Evolutionary conservation across 2,888 invertebrate genomes (phyloP).

Genomic region (Spisula subtruncata): DNA sequence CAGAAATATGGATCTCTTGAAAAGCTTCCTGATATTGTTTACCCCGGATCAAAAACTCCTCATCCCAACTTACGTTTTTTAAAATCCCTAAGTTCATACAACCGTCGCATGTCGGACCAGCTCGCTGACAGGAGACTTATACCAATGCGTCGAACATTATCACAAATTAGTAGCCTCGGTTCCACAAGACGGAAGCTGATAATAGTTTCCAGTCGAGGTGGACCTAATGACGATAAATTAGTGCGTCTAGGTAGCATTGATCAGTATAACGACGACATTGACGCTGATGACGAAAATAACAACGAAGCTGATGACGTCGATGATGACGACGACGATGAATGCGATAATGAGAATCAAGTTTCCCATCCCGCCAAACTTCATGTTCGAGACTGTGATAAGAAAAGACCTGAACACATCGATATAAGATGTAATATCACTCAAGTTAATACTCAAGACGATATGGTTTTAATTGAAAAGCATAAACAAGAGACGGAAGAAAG

Average conservation of each 20-base stretch:
- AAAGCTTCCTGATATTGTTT: conserved; percentile 64
- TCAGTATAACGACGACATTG: conserved; percentile 48
- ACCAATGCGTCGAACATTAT: conserved; percentile 54
- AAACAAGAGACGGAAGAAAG: conserved; percentile 31
- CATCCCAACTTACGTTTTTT: conserved; percentile 48
- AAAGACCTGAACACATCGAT: conserved; percentile 51
- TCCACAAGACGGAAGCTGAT: conserved; percentile 47
- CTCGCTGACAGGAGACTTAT: conserved; percentile 36
- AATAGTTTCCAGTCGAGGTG: conserved; percentile 53
- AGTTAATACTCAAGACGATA: conserved; percentile 65
- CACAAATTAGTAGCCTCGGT: conserved; percentile 48
- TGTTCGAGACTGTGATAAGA: conserved; percentile 41
- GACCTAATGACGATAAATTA: conserved; percentile 34
- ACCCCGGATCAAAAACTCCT: conserved; percentile 35
- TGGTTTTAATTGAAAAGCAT: conserved; percentile 52
- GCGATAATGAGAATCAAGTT: conserved; percentile 52
- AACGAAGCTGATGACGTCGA: conserved; percentile 53
- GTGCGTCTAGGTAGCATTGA: conserved; percentile 54
- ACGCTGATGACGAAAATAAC: conserved; percentile 52
- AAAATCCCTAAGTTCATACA: conserved; percentile 59
- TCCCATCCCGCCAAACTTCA: conserved; percentile 35
- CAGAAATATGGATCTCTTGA: conserved; percentile 69
- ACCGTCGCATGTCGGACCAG: conserved; percentile 48
- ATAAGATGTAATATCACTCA: conserved; percentile 65
- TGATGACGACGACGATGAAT: conserved; percentile 61